These are phyloP conservation scores for Geodia barretti DNA, from an alignment of 37 sponge, comb jelly and placozoan species.

Conservation along the genomic window DNA sequence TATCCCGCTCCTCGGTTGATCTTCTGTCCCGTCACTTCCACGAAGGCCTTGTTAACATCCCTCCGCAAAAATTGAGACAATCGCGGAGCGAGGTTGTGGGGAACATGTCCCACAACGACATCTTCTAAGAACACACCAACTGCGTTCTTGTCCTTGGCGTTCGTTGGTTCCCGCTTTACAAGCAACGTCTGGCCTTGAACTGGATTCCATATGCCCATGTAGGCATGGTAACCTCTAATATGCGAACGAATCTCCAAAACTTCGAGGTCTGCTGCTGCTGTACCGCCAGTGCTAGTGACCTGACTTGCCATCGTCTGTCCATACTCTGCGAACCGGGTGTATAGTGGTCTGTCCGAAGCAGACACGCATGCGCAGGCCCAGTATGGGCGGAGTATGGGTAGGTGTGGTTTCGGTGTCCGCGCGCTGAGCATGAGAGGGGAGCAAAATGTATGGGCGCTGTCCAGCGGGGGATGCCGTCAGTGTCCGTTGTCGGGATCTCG, in stretches of 20 bases:
- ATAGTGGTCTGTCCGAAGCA: too few relatives aligned
- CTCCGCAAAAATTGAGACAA: conserved; percentile 31
- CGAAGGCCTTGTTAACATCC: conserved; percentile 34
- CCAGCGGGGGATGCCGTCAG: too few relatives aligned
- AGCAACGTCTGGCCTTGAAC: conserved; percentile 19
- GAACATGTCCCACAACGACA: conserved; percentile 42
- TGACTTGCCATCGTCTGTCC: conserved; percentile 28
- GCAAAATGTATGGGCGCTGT: too few relatives aligned
- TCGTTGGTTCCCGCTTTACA: conserved; percentile 31
- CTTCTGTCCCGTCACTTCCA: conserved; percentile 12
- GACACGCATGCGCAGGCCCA: too few relatives aligned
- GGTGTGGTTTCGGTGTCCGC: too few relatives aligned
- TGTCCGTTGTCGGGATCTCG: too few relatives aligned
- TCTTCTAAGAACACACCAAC: conserved; percentile 21
- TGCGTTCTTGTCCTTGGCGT: conserved; percentile 32
- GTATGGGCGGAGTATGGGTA: too few relatives aligned
- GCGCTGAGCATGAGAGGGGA: too few relatives aligned
- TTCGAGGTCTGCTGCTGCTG: neutral
- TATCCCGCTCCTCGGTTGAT: conserved; percentile 24
- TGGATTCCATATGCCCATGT: conserved; percentile 51
- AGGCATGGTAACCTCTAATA: too few relatives aligned
- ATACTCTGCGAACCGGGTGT: too few relatives aligned
- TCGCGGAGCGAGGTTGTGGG: conserved; percentile 35
- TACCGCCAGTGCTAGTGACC: conserved; percentile 1
- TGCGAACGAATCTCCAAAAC: neutral